These are phyloP conservation scores for Anhinga anhinga DNA, from an alignment of 2,113 vertebrate genomes.

Conservation along the genomic window DNA sequence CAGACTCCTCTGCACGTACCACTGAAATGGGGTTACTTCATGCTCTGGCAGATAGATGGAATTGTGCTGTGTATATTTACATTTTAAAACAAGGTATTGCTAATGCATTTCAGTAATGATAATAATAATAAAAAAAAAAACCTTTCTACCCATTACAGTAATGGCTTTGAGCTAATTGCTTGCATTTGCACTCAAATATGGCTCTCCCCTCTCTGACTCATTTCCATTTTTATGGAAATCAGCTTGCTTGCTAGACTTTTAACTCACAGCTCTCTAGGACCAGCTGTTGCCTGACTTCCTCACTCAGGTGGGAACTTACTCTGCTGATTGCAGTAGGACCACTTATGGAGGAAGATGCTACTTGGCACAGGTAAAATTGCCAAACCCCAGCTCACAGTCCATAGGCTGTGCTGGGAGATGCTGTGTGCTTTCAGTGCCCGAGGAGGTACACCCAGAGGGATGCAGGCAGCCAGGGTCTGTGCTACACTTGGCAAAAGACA, in stretches of 20 bases:
- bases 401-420: not conserved
- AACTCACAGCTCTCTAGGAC: not conserved
- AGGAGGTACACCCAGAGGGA: not conserved
- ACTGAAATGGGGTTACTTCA: slow-evolving; percentile 11
- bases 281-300: slow-evolving; percentile 36
- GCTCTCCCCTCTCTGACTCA: slow-evolving; percentile 24
- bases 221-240: slow-evolving; percentile 65
- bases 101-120: slow-evolving; percentile 54
- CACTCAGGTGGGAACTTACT: not conserved
- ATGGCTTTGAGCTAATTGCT: slow-evolving; percentile 61
- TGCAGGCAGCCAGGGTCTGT: not conserved
- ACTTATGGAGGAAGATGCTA: not conserved
- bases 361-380: not conserved
- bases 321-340: not conserved
- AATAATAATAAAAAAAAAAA: not conserved
- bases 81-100: slow-evolving; percentile 11
- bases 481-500: not conserved
- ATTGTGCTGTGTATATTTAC: slow-evolving; percentile 45
- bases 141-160: slow-evolving; percentile 47
- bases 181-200: slow-evolving; percentile 40
- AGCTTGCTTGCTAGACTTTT: slow-evolving; percentile 26
- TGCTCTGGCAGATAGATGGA: not conserved
- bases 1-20: not conserved
- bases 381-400: not conserved
- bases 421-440: not conserved